phyloP scores from a whole-genome alignment of 2,888 invertebrate species.

The Cactoblastis cactorum region DNA sequence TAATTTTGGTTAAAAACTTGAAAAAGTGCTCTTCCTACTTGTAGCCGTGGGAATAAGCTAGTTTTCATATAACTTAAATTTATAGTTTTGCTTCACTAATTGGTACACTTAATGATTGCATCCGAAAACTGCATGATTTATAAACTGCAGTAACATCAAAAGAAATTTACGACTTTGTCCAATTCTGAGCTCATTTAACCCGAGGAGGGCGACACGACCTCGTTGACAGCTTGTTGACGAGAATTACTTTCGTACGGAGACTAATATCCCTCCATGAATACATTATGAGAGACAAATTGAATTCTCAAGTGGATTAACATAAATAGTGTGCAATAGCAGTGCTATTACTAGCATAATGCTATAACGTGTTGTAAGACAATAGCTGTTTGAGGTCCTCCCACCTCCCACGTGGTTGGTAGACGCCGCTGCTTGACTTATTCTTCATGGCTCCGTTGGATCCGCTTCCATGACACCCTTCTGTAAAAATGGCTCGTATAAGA shows the following conservation, averaged over 20 bases:
- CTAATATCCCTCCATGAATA: constrained; percentile 63
- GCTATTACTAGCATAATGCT: constrained; percentile 58
- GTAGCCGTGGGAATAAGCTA: too few species aligned
- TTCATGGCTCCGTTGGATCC: neutral
- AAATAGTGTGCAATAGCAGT: constrained; percentile 72
- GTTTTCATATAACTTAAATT: too few species aligned
- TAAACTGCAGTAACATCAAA: neutral
- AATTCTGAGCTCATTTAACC: constrained; percentile 27
- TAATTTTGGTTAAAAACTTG: too few species aligned
- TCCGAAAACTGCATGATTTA: too few species aligned
- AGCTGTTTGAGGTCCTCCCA: constrained; percentile 60
- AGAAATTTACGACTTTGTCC: constrained; percentile 20
- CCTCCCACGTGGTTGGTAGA: constrained; percentile 65
- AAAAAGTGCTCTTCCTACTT: too few species aligned
- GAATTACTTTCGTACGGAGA: constrained; percentile 45
- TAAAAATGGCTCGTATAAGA: too few species aligned
- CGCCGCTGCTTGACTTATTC: constrained; percentile 24
- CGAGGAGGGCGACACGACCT: constrained; percentile 31
- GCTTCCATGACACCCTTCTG: neutral
- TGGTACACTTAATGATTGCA: too few species aligned
- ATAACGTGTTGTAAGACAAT: constrained; percentile 75
- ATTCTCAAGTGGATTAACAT: constrained; percentile 73
- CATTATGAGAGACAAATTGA: constrained; percentile 70
- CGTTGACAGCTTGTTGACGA: constrained; percentile 54
- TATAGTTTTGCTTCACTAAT: too few species aligned